Percentiles rank a stretch among this genome's conserved stretches.
phyloP scores from a whole-genome alignment of 2,113 vertebrate genomes.

The Zosterops japonicus region DNA sequence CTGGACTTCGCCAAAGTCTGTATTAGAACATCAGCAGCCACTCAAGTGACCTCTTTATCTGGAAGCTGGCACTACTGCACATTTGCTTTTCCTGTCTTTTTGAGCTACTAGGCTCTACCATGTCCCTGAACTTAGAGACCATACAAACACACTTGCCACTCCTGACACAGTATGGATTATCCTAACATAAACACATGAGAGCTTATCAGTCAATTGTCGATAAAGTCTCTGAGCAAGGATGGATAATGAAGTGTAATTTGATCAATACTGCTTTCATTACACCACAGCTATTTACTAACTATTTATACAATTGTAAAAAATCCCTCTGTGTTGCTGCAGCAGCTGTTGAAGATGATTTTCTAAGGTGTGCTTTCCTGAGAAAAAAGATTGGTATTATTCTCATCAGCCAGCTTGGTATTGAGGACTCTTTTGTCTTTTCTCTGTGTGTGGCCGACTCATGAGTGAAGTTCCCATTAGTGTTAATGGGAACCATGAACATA shows the following conservation, averaged over 20 bases:
- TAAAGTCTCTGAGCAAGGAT: neutral
- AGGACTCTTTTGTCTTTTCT: neutral
- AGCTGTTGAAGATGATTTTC: neutral
- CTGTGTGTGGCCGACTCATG: neutral
- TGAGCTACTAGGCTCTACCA: neutral
- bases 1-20: neutral
- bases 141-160: neutral
- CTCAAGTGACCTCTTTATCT: neutral
- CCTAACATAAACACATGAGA: neutral
- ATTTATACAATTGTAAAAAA: neutral
- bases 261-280: neutral
- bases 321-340: neutral
- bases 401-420: neutral
- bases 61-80: neutral
- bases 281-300: neutral
- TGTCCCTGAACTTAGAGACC: neutral
- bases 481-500: slow-evolving; percentile 18
- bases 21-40: neutral
- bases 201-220: neutral
- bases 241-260: neutral
- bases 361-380: neutral
- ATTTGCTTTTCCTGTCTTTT: neutral
- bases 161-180: neutral
- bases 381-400: neutral
- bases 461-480: neutral